phyloP scores from a whole-genome alignment of 1,140 invertebrate species.

The Lamellibrachia luymesi region DNA sequence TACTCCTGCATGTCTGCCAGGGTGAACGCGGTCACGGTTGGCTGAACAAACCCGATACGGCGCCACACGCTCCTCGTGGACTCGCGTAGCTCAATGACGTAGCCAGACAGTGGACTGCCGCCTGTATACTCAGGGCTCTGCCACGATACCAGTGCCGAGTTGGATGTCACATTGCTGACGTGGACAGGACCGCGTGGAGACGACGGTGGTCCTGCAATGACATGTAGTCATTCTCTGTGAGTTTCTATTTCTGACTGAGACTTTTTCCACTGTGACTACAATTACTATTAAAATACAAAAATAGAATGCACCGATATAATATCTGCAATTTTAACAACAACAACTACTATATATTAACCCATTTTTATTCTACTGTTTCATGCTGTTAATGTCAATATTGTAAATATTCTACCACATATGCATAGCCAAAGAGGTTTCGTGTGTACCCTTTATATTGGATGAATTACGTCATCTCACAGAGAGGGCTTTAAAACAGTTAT shows the following conservation, averaged over 20 bases:
- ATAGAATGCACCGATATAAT: no score
- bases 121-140: conserved; percentile 82
- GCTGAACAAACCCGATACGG: conserved; percentile 7
- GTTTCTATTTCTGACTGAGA: not conserved
- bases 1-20: conserved; percentile 69
- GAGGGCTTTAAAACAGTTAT: not conserved
- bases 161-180: conserved; percentile 16
- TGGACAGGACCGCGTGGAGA: conserved; percentile 23
- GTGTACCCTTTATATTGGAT: no score
- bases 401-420: no score
- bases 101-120: conserved; percentile 91
- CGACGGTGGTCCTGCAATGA: conserved; percentile 17
- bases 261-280: not conserved
- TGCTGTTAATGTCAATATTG: no score
- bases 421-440: no score
- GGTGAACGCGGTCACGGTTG: conserved; percentile 13
- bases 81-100: conserved; percentile 79
- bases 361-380: no score
- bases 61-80: conserved; percentile 36
- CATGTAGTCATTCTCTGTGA: not conserved
- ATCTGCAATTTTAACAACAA: no score
- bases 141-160: conserved; percentile 68
- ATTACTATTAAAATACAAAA: no score
- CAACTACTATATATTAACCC: no score
- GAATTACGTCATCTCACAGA: not conserved